Conservation (phyloP, 2,888 invertebrate genomes). For the Phalangium opilio region DNA sequence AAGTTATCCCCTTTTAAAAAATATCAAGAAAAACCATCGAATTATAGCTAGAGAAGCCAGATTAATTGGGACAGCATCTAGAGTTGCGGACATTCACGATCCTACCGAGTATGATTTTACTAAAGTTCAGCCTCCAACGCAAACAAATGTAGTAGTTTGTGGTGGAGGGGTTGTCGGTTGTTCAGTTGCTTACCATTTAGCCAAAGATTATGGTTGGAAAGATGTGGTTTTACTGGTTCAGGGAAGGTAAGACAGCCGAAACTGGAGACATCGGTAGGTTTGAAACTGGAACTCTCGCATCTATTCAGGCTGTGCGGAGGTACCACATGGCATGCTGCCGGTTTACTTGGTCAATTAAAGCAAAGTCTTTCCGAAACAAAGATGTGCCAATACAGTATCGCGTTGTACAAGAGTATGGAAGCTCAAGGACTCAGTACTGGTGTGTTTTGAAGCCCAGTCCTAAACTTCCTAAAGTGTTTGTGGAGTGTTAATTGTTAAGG, state of each 20-base stretch:
- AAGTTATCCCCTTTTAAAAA: too few species aligned
- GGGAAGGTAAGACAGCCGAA: conserved; percentile 46
- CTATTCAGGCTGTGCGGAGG: conserved; percentile 65
- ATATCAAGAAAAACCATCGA: too few species aligned
- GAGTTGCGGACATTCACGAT: background rate
- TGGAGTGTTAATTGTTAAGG: too few species aligned
- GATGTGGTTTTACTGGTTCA: conserved; percentile 71
- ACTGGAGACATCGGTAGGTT: background rate
- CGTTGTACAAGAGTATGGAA: conserved; percentile 55
- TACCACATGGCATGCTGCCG: conserved; percentile 59
- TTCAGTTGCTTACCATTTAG: conserved; percentile 78
- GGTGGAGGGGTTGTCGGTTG: conserved; percentile 86
- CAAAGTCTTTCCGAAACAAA: conserved; percentile 63
- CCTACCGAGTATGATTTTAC: conserved; percentile 6
- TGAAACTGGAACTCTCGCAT: too few species aligned
- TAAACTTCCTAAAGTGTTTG: too few species aligned
- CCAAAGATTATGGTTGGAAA: conserved; percentile 54
- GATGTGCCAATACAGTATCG: conserved; percentile 62
- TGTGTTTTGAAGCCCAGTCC: conserved; percentile 1
- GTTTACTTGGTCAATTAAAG: conserved; percentile 70
- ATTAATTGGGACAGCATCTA: background rate
- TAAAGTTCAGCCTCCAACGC: conserved; percentile 31
- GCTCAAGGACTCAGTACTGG: conserved; percentile 52
- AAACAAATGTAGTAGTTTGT: conserved; percentile 64
- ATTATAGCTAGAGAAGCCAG: too few species aligned